Evolutionary conservation across 2,113 vertebrate species (phyloP).

Genomic region (Vidua chalybeata): DNA sequence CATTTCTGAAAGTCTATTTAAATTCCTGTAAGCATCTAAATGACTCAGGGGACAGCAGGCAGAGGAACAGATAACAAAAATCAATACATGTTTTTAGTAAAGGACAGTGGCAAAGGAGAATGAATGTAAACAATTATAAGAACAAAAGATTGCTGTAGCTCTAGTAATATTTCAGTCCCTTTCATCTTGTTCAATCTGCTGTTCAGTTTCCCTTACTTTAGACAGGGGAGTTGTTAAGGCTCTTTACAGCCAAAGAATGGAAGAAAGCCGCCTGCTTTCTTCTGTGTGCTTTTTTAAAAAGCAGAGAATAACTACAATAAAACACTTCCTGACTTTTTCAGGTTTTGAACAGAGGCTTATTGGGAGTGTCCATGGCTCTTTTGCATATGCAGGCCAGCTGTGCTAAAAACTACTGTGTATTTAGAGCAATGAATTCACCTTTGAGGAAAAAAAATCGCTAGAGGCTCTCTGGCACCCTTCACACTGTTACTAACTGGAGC

Average conservation of each 20-base stretch:
- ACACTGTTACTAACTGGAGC: not conserved
- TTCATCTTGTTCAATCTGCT: not conserved
- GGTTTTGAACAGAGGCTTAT: not conserved
- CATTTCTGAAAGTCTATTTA: not conserved
- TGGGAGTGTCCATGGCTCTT: not conserved
- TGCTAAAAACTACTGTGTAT: not conserved
- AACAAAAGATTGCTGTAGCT: not conserved
- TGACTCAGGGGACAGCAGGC: not conserved
- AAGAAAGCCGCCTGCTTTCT: not conserved
- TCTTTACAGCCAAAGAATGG: not conserved
- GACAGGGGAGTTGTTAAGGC: not conserved
- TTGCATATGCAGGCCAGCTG: not conserved
- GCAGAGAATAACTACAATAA: not conserved
- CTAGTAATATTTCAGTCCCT: not conserved
- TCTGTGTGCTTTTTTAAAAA: not conserved
- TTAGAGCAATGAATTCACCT: not conserved
- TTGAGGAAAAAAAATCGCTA: not conserved
- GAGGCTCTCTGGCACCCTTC: not conserved
- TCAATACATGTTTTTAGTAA: not conserved
- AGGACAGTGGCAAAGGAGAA: not conserved
- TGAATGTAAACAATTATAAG: not conserved
- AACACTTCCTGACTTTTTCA: not conserved
- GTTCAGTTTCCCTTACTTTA: not conserved
- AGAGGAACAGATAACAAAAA: conserved; percentile 6
- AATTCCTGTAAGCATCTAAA: conserved; percentile 7